These are phyloP conservation scores for Avahi laniger DNA, from an alignment of 2,797 vertebrate species.

Conservation along the genomic window DNA sequence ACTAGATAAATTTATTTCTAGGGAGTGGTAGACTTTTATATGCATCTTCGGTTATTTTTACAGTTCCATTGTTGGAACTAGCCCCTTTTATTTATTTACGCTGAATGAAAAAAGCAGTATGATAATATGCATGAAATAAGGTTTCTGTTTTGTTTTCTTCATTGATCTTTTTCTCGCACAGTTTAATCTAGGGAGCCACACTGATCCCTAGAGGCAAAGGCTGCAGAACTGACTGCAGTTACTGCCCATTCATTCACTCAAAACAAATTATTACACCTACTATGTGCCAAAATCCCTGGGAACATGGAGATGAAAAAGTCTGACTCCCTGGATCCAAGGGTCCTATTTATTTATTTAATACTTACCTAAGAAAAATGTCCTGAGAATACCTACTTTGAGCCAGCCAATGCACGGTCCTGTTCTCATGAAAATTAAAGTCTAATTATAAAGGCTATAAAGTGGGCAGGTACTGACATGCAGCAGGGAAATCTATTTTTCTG, in stretches of 20 bases:
- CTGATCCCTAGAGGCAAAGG: background rate
- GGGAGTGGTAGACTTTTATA: slow-evolving; percentile 15
- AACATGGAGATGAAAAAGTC: background rate
- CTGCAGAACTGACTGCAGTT: background rate
- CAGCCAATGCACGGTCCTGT: background rate
- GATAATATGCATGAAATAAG: slow-evolving; percentile 46
- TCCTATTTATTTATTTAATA: background rate
- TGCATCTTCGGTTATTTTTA: slow-evolving; percentile 50
- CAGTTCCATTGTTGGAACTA: slow-evolving; percentile 58
- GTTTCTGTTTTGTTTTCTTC: slow-evolving; percentile 60
- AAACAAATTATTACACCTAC: background rate
- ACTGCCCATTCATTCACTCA: background rate
- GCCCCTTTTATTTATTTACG: slow-evolving; percentile 68
- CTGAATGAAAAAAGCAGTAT: slow-evolving; percentile 27
- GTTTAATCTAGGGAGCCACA: background rate
- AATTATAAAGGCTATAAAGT: background rate
- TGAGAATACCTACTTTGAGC: background rate
- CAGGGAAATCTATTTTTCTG: slow-evolving; percentile 33
- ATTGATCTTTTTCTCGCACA: slow-evolving; percentile 36
- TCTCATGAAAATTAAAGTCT: background rate
- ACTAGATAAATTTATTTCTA: slow-evolving; percentile 59
- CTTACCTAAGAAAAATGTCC: background rate
- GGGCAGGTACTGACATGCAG: background rate
- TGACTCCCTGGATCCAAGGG: background rate
- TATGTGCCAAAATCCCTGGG: background rate